Conservation (phyloP, 2,888 invertebrate genomes). For the Cerastis rubricosa region DNA sequence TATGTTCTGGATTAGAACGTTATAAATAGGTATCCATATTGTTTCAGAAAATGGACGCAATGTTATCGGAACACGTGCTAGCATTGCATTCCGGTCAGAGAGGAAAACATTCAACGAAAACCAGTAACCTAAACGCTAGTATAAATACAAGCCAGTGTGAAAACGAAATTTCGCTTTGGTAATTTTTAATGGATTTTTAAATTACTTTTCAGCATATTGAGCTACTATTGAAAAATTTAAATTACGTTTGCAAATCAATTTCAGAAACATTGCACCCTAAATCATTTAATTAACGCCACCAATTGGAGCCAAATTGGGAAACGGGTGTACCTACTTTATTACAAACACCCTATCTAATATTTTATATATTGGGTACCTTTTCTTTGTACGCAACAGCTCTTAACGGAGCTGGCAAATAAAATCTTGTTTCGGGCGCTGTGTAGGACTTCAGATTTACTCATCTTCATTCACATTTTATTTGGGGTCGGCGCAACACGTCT, state of each 20-base stretch:
- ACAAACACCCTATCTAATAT: background rate
- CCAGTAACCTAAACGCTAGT: conserved; percentile 70
- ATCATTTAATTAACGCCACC: background rate
- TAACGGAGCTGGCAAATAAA: background rate
- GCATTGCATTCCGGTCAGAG: conserved; percentile 92
- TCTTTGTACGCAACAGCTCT: background rate
- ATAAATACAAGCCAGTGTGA: conserved; percentile 80
- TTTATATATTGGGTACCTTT: background rate
- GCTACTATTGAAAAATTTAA: background rate
- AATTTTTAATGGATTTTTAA: conserved; percentile 32
- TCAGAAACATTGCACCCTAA: conserved; percentile 4
- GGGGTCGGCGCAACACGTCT: no score
- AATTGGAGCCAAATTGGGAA: background rate
- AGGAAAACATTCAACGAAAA: conserved; percentile 68
- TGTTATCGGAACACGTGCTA: conserved; percentile 96
- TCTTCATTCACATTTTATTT: no score
- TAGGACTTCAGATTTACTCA: background rate
- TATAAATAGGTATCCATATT: conserved; percentile 2
- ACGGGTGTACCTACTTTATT: background rate
- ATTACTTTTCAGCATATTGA: conserved; percentile 26
- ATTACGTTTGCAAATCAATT: conserved; percentile 41
- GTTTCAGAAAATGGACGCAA: conserved; percentile 93
- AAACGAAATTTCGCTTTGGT: conserved; percentile 81
- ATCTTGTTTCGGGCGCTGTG: background rate
- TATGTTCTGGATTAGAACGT: background rate